Percentiles rank a stretch among this genome's conserved stretches.
phyloP scores from a whole-genome alignment of 2,797 vertebrate species.

The Bovichtus variegatus region DNA sequence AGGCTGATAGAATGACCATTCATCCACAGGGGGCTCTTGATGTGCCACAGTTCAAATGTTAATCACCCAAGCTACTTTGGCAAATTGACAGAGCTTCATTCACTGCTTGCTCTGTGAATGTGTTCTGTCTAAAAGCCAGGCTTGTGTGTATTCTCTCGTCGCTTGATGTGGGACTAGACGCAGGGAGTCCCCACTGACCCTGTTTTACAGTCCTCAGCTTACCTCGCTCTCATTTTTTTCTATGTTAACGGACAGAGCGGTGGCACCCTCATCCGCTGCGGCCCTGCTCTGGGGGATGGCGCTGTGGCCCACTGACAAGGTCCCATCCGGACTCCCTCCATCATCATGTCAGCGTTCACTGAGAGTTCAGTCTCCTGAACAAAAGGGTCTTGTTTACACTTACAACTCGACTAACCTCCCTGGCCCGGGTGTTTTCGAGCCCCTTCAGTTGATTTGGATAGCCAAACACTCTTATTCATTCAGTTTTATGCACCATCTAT shows the following conservation, averaged over 20 bases:
- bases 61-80: slow-evolving; percentile 84
- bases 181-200: slow-evolving; percentile 73
- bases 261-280: slow-evolving; percentile 62
- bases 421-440: slow-evolving; percentile 39
- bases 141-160: slow-evolving; percentile 71
- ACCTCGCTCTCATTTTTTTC: slow-evolving; percentile 61
- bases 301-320: slow-evolving; percentile 66
- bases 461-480: slow-evolving; percentile 21
- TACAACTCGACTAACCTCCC: slow-evolving; percentile 55
- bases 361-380: slow-evolving; percentile 69
- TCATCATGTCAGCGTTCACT: slow-evolving; percentile 81
- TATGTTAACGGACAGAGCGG: slow-evolving; percentile 64
- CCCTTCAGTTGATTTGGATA: slow-evolving; percentile 36
- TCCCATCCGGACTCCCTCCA: slow-evolving; percentile 82
- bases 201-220: slow-evolving; percentile 74
- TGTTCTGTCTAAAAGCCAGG: slow-evolving; percentile 67
- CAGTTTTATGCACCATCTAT: too few species aligned
- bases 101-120: slow-evolving; percentile 72
- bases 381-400: slow-evolving; percentile 74
- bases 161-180: slow-evolving; percentile 56
- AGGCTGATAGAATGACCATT: slow-evolving; percentile 84
- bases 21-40: slow-evolving; percentile 82
- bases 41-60: slow-evolving; percentile 86
- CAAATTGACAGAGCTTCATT: slow-evolving; percentile 83
- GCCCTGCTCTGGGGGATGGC: slow-evolving; percentile 51